Evolutionary conservation across 2,113 vertebrate species (phyloP), one percentile per base, ranked within the genome.

Genomic region (Laticauda laticaudata): DNA sequence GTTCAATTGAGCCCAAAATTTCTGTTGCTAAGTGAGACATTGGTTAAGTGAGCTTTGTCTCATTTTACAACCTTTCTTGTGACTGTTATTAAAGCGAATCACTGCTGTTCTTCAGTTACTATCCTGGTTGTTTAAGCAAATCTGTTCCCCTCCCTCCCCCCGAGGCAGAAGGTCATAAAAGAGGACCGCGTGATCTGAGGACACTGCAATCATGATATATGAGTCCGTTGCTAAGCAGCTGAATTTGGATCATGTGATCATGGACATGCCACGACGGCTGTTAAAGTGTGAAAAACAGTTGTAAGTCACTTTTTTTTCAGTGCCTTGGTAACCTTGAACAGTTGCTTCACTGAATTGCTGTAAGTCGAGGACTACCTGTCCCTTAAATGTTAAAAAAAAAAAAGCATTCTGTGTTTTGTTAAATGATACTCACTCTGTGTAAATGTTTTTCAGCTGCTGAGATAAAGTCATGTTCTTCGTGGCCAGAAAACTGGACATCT

Each of bases 381-480:
- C 1, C 39, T 59, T 90, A 24, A 45, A 54, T 23, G 48, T 64
- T 64, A 51, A 93, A 26, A 26, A 61, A 26, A 26, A 61, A 59
- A 59, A 59, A 59, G 0, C 10, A 20, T 14, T 64, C 14, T 7
- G 3, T 14, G 5, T 11, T 12, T n/a, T 14, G 2, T 64, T 81
- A 43, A 92, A 43, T 59, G 5, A 1, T 90, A 97, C 99, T 98
- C 97, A 99, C 99, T 99, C 98, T 64, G 99, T 95, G 93, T 98
- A 99, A 97, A 99, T 98, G 81, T 97, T 92, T 86, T 97, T 98
- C 29, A 99, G 98, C 92, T 99, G 98, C 94, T 99, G 98, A 92
- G 98, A 98, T 87, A 99, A 95, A 87, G 98, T 98, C 92, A 96
- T 90, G 92, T 98, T 98, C 96, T 98, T 98, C 10, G 97, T 97